phyloP scores from a whole-genome alignment of 2,113 vertebrate genomes.

The Cisticola juncidis region DNA sequence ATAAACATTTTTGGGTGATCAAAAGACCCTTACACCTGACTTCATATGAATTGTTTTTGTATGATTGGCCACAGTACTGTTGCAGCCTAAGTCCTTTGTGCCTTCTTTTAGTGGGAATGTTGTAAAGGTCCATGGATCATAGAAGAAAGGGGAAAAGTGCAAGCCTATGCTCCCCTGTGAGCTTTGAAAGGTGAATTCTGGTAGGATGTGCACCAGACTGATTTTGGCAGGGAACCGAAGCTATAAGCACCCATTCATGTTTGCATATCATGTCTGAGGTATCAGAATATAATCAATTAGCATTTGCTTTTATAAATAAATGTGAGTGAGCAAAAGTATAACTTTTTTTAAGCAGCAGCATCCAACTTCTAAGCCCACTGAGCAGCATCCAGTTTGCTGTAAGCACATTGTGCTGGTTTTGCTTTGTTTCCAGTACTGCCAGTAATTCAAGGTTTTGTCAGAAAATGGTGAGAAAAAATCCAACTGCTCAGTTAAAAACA shows the following conservation, averaged over 20 bases:
- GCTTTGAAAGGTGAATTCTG: not conserved
- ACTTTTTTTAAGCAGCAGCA: not conserved
- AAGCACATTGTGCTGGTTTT: not conserved
- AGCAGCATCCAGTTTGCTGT: not conserved
- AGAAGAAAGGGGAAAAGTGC: not conserved
- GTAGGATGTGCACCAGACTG: not conserved
- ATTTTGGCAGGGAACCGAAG: not conserved
- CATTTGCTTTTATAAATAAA: not conserved
- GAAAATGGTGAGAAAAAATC: not conserved
- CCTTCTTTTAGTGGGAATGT: not conserved
- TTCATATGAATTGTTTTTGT: not conserved
- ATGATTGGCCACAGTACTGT: not conserved
- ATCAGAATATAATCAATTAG: not conserved
- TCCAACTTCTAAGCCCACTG: not conserved
- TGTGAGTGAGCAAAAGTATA: not conserved
- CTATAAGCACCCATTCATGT: not conserved
- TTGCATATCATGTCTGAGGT: not conserved
- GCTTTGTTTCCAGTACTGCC: not conserved
- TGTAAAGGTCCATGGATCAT: not conserved
- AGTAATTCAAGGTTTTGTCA: not conserved
- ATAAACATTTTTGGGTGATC: not conserved
- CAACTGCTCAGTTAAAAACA: not conserved
- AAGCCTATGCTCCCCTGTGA: not conserved
- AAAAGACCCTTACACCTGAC: not conserved
- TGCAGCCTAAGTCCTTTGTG: not conserved